Evolutionary conservation across 2,888 invertebrate genomes (phyloP), one percentile per base, ranked within the genome.

Genomic region (Geophilus truncorum): DNA sequence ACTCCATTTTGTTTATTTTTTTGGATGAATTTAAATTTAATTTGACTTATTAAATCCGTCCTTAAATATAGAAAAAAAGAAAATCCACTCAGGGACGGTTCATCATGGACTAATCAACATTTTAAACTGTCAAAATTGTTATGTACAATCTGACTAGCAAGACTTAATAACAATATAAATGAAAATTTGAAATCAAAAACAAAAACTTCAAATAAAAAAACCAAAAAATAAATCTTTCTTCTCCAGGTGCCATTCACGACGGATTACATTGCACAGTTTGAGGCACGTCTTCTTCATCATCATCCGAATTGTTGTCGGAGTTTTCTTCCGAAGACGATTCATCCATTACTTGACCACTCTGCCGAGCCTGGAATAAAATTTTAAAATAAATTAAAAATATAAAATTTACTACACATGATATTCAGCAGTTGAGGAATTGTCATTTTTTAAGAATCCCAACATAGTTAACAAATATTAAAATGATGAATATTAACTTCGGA

Each of bases 261-360:
- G 85, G 85, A 28, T 85, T 84, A 84, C 86, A 86, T 82, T 86
- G 85, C 51, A 85, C 84, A 78, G 84, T 81, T 30, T 84, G 84
- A 23, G 84, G 83, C 10, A 81, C 82, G 18, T 84, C 85, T 23
- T 84, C 82, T 21, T 84, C 83, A 12, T 83, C 84, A 7, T 78
- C 78, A 18, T 79, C 80, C n/a, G 84, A 85, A n/a, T n/a, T n/a
- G 0, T 82, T 82, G 25, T 86, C 85, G 62, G 83, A 84, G 34
- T 51, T 32, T 28, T 80, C 77, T 7, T 70, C 77, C 10, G 82
- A 78, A 15, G 81, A 80, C n/a, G 81, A 57, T 12, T 78, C 82
- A 62, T 82, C 82, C n/a, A 80, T 75, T 10, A 36, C 57, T 57
- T 82, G 81, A 18, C 82, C 82, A 25, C 81, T 80, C 62, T 81